Conservation (phyloP, 2,888 invertebrate species). For the Maniola hyperantus region DNA sequence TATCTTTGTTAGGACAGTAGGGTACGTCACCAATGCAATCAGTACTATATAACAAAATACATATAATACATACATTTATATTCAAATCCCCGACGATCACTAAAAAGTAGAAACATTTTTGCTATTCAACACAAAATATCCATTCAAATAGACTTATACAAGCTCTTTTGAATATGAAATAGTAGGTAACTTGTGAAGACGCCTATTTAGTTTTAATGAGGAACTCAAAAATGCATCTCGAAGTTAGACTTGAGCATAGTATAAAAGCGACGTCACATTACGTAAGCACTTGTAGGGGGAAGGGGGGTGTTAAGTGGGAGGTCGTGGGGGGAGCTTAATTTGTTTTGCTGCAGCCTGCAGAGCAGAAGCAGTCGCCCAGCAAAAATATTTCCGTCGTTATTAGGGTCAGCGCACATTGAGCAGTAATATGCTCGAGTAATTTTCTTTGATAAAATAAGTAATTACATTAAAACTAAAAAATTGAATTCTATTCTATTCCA, state of each 20-base stretch:
- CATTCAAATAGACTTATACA: slow-evolving; percentile 15
- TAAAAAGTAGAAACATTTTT: slow-evolving; percentile 4
- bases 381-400: slow-evolving; percentile 33
- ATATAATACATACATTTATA: no score
- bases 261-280: slow-evolving; percentile 32
- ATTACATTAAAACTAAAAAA: no score
- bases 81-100: not conserved
- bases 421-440: no score
- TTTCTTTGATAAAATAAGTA: no score
- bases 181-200: slow-evolving; percentile 22
- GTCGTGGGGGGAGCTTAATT: slow-evolving; percentile 27
- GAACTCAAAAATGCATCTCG: slow-evolving; percentile 28
- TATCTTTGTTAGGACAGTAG: no score
- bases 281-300: slow-evolving; percentile 32
- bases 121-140: slow-evolving; percentile 9
- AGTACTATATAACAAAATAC: no score
- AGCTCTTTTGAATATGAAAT: slow-evolving; percentile 24
- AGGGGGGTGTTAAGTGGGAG: slow-evolving; percentile 20
- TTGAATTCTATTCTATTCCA: no score
- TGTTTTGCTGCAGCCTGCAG: slow-evolving; percentile 33
- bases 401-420: no score
- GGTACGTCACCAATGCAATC: no score
- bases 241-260: slow-evolving; percentile 29
- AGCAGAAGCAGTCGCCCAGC: slow-evolving; percentile 23
- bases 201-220: slow-evolving; percentile 35